Conservation (phyloP, 2,113 vertebrate genomes). For the Ciconia boyciana region DNA sequence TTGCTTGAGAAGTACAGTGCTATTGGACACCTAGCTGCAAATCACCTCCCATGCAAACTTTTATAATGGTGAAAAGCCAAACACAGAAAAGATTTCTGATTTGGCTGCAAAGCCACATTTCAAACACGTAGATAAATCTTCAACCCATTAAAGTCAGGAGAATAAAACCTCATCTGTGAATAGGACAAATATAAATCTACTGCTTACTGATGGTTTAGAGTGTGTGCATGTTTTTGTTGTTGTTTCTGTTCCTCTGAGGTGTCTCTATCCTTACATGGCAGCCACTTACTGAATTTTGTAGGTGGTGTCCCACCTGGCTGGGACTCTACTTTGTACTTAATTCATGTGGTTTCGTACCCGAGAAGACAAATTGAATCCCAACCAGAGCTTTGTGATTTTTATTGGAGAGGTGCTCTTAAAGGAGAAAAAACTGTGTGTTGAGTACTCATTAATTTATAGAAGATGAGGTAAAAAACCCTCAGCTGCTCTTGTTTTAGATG, state of each 20-base stretch:
- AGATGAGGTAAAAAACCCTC: not conserved
- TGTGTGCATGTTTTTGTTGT: not conserved
- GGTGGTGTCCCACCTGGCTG: not conserved
- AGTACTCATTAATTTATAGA: not conserved
- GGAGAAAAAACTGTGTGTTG: not conserved
- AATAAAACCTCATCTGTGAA: not conserved
- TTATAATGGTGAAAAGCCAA: not conserved
- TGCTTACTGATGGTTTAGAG: not conserved
- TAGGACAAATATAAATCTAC: not conserved
- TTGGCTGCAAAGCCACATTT: not conserved
- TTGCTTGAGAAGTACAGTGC: not conserved
- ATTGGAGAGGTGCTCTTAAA: not conserved
- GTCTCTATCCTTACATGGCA: not conserved
- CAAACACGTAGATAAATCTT: not conserved
- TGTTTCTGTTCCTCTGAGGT: not conserved
- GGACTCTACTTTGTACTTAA: not conserved
- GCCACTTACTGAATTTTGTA: not conserved
- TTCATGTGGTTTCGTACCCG: not conserved
- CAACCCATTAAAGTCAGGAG: not conserved
- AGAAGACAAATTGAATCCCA: not conserved
- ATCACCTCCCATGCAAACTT: not conserved
- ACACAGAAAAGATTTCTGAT: not conserved
- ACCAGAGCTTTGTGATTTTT: not conserved
- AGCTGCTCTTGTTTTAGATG: not conserved
- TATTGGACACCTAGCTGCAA: not conserved